Evolutionary conservation across 2,888 invertebrate species (phyloP).

Genomic region (Dermolepida albohirtum): DNA sequence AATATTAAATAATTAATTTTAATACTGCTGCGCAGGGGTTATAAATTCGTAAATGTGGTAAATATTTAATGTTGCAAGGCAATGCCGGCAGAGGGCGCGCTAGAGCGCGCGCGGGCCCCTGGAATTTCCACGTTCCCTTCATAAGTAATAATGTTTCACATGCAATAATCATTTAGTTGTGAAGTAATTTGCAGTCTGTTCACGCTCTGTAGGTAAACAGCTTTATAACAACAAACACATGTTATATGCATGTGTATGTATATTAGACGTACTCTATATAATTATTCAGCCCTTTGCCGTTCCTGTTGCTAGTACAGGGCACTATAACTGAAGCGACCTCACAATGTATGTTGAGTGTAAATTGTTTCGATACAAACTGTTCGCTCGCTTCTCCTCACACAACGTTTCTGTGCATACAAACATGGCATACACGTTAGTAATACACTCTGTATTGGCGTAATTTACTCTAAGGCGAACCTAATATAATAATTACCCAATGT

Average conservation of each 20-base stretch:
- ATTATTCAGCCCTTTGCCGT: slow-evolving; percentile 48
- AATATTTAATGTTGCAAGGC: slow-evolving; percentile 63
- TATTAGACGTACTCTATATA: slow-evolving; percentile 55
- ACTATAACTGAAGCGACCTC: slow-evolving; percentile 2
- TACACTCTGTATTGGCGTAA: slow-evolving; percentile 11
- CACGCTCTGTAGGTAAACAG: slow-evolving; percentile 58
- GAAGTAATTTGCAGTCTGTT: slow-evolving; percentile 60
- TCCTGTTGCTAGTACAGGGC: not conserved
- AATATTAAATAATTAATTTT: slow-evolving; percentile 73
- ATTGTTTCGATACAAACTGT: slow-evolving; percentile 35
- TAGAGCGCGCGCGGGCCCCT: slow-evolving; percentile 49
- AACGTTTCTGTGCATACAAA: slow-evolving; percentile 3
- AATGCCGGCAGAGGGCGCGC: slow-evolving; percentile 49
- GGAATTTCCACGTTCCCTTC: slow-evolving; percentile 62
- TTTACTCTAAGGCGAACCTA: slow-evolving; percentile 6
- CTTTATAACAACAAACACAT: slow-evolving; percentile 59
- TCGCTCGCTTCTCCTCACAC: not conserved
- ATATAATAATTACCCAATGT: slow-evolving; percentile 10
- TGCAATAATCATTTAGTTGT: slow-evolving; percentile 63
- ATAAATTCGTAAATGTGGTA: slow-evolving; percentile 63
- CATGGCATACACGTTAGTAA: not conserved
- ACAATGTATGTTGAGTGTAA: not conserved
- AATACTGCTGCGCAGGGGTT: slow-evolving; percentile 67
- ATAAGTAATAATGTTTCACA: slow-evolving; percentile 61
- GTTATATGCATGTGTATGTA: slow-evolving; percentile 57